phyloP scores from a whole-genome alignment of 2,888 invertebrate genomes.

The Fissipunctia ypsillon region DNA sequence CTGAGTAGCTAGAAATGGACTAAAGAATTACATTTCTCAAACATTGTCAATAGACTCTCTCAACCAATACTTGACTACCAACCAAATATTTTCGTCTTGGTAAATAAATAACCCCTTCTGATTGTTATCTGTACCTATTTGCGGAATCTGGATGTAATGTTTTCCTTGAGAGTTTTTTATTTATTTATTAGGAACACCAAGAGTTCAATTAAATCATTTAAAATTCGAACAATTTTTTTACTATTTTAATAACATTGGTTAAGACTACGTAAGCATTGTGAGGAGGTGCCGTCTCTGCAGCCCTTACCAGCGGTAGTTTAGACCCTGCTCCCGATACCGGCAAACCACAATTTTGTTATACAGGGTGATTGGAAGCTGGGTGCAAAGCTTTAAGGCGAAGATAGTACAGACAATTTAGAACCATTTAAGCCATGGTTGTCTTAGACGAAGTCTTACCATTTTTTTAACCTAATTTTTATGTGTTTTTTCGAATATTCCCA shows the following conservation, averaged over 20 bases:
- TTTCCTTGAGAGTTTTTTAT: background rate
- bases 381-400: too few relatives aligned
- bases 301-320: too few relatives aligned
- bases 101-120: constrained; percentile 5
- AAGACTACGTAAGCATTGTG: background rate
- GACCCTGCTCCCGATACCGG: too few relatives aligned
- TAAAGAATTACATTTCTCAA: constrained; percentile 17
- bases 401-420: too few relatives aligned
- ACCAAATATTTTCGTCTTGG: constrained; percentile 9
- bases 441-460: too few relatives aligned
- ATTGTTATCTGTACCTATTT: constrained; percentile 6
- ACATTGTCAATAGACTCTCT: constrained; percentile 10
- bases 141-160: background rate
- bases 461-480: too few relatives aligned
- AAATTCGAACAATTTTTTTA: background rate
- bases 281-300: too few relatives aligned
- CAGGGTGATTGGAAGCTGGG: too few relatives aligned
- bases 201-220: background rate
- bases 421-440: too few relatives aligned
- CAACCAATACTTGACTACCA: constrained; percentile 3
- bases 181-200: background rate
- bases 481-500: too few relatives aligned
- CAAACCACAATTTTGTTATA: too few relatives aligned
- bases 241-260: background rate
- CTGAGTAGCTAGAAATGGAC: background rate